These are phyloP conservation scores for Asobara japonica DNA, from an alignment of 1,140 invertebrate species.

Conservation along the genomic window DNA sequence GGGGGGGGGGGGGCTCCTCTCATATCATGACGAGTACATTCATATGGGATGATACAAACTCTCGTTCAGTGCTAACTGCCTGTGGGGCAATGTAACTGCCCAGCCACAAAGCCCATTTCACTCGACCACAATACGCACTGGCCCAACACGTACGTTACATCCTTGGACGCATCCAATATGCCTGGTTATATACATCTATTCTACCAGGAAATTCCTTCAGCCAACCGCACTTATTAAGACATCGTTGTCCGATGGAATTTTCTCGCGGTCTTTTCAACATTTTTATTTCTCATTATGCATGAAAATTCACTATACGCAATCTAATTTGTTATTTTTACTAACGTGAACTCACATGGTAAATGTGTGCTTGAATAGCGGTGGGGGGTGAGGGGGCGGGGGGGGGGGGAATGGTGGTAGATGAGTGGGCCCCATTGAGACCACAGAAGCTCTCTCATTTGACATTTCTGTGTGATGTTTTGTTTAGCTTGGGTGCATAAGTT, in stretches of 20 bases:
- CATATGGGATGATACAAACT: slow-evolving; percentile 13
- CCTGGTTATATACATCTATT: slow-evolving; percentile 37
- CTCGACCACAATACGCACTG: slow-evolving; percentile 58
- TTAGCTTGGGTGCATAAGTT: too few species aligned
- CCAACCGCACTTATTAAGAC: slow-evolving; percentile 65
- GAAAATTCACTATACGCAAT: neutral
- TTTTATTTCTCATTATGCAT: slow-evolving; percentile 17
- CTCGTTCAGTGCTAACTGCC: slow-evolving; percentile 52
- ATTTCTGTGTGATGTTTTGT: too few species aligned
- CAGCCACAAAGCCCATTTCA: slow-evolving; percentile 59
- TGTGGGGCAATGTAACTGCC: slow-evolving; percentile 29
- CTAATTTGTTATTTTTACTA: neutral
- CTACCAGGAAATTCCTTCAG: slow-evolving; percentile 40
- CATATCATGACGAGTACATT: slow-evolving; percentile 9
- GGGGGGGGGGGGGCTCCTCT: neutral
- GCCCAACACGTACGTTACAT: slow-evolving; percentile 41
- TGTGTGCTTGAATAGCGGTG: too few species aligned
- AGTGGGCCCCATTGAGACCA: too few species aligned
- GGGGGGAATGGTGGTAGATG: too few species aligned
- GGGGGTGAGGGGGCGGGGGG: too few species aligned
- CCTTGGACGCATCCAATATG: slow-evolving; percentile 50
- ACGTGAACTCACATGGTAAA: too few species aligned
- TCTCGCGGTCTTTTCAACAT: slow-evolving; percentile 11
- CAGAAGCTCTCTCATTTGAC: too few species aligned
- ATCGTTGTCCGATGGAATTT: slow-evolving; percentile 59